Evolutionary conservation across 2,888 invertebrate genomes (phyloP).

Genomic region (Agriopis aurantiaria): DNA sequence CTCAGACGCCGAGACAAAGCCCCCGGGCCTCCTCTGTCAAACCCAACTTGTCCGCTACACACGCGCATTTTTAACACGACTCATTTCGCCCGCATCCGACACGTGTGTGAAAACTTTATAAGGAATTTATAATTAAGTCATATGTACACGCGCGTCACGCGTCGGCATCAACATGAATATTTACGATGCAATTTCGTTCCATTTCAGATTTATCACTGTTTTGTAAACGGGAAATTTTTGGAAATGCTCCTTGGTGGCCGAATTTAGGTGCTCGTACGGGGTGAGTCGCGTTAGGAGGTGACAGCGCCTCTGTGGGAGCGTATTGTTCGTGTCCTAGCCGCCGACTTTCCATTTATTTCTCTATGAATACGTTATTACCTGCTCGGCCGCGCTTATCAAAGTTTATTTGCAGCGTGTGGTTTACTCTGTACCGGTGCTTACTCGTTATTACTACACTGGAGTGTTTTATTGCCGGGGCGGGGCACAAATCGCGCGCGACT

Average conservation of each 20-base stretch:
- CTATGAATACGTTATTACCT: conserved; percentile 87
- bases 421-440: conserved; percentile 86
- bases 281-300: conserved; percentile 65
- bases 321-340: conserved; percentile 84
- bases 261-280: conserved; percentile 67
- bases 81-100: conserved; percentile 60
- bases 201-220: conserved; percentile 79
- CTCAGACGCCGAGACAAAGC: conserved; percentile 73
- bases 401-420: conserved; percentile 86
- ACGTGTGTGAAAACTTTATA: conserved; percentile 75
- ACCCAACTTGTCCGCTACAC: conserved; percentile 68
- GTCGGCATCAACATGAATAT: conserved; percentile 76
- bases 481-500: conserved; percentile 80
- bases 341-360: conserved; percentile 87
- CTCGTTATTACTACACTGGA: conserved; percentile 85
- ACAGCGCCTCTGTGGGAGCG: conserved; percentile 79
- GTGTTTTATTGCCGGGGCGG: conserved; percentile 85
- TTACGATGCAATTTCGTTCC: conserved; percentile 80
- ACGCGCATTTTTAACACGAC: conserved; percentile 68
- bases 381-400: conserved; percentile 86
- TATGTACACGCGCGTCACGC: conserved; percentile 63
- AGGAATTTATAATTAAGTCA: conserved; percentile 75
- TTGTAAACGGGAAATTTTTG: conserved; percentile 70
- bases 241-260: conserved; percentile 75
- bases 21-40: conserved; percentile 72